Percentiles rank a stretch among this genome's conserved stretches.
phyloP scores from a whole-genome alignment of 1,140 invertebrate genomes.

The Eriosoma lanigerum region DNA sequence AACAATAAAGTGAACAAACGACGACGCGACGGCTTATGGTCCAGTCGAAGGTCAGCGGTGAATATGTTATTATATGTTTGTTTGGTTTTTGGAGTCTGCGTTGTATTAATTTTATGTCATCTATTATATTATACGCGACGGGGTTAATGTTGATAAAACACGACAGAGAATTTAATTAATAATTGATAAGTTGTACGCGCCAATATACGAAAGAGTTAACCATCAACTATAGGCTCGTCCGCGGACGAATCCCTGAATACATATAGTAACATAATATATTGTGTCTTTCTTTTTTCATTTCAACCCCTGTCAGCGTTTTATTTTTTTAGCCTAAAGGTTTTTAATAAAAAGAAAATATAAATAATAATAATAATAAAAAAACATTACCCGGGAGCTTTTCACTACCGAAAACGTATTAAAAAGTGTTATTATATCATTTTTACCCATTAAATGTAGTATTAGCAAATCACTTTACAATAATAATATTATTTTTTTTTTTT shows the following conservation, averaged over 20 bases:
- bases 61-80: no score
- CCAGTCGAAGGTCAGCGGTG: neutral
- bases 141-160: neutral
- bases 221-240: neutral
- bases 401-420: neutral
- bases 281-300: neutral
- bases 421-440: neutral
- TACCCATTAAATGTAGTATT: neutral
- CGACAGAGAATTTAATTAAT: neutral
- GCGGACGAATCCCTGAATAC: no score
- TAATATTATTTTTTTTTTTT: neutral
- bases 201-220: neutral
- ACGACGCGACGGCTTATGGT: neutral
- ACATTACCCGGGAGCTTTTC: no score
- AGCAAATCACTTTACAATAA: no score
- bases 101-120: no score
- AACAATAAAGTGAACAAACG: no score
- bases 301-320: neutral
- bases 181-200: neutral
- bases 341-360: no score
- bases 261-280: no score
- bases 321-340: no score
- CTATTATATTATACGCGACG: neutral
- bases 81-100: neutral
- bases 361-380: no score